phyloP scores from a whole-genome alignment of 2,113 vertebrate genomes.

The Camarhynchus parvulus region DNA sequence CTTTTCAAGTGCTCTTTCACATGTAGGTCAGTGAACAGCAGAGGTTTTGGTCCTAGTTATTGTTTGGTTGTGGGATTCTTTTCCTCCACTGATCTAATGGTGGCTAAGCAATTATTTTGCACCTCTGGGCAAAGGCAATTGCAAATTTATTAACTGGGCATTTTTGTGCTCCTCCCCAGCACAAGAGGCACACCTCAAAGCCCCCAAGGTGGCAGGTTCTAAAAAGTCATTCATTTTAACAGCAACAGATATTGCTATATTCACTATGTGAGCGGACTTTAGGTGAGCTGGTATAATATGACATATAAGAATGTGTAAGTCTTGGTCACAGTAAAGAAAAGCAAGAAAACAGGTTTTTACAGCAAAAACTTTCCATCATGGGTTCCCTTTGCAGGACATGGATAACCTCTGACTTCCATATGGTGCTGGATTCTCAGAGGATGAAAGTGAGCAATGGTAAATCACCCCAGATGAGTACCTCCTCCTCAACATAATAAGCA shows the following conservation, averaged over 20 bases:
- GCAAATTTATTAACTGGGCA: neutral
- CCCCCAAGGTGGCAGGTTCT: neutral
- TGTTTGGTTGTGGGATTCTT: neutral
- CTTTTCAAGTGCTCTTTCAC: neutral
- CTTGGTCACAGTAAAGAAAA: neutral
- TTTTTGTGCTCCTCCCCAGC: neutral
- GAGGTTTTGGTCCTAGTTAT: neutral
- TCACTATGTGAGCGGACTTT: neutral
- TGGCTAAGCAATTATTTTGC: neutral
- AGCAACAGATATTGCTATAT: neutral
- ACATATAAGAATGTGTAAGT: neutral
- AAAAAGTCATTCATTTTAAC: neutral
- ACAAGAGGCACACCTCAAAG: neutral
- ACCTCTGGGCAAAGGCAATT: neutral
- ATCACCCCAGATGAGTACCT: conserved; percentile 8
- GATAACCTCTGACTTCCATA: neutral
- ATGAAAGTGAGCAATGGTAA: neutral
- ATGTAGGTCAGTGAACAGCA: neutral
- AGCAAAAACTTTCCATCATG: neutral
- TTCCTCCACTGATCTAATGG: neutral
- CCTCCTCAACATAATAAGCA: conserved; percentile 1
- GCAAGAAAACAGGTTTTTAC: neutral
- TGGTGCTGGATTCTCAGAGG: neutral
- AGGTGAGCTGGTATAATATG: neutral
- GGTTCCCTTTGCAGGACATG: neutral